A percentile compares a stretch with the other conserved stretches of the same genome.
Conservation (phyloP, 2,888 invertebrate genomes). For the Halictus ligatus region DNA sequence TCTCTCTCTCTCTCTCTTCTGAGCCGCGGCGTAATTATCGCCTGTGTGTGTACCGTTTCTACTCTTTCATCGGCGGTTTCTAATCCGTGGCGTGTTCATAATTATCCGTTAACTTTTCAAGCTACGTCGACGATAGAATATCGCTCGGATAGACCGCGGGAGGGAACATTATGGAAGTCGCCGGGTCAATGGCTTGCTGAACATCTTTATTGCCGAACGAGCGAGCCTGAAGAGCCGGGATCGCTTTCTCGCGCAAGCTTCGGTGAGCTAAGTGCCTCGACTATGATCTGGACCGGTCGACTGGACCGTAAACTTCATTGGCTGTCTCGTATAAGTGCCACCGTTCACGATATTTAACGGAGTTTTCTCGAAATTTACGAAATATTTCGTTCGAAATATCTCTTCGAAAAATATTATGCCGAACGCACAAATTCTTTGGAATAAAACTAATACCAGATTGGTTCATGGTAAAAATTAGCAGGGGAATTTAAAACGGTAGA, state of each 20-base stretch:
- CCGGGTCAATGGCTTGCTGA: constrained; percentile 59
- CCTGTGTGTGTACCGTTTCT: neutral
- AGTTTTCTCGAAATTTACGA: neutral
- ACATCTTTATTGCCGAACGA: constrained; percentile 68
- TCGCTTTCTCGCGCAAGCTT: constrained; percentile 66
- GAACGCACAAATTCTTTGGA: no score
- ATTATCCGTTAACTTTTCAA: constrained; percentile 49
- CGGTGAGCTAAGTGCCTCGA: constrained; percentile 49
- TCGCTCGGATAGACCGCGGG: constrained; percentile 16
- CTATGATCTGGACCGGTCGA: constrained; percentile 35
- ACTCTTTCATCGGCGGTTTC: neutral
- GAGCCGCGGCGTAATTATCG: constrained; percentile 20
- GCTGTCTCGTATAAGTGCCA: neutral
- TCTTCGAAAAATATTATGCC: neutral
- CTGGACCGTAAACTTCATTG: neutral
- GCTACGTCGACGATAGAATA: constrained; percentile 32
- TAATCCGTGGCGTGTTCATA: constrained; percentile 13
- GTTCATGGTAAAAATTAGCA: no score
- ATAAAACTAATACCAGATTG: no score
- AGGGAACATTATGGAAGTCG: constrained; percentile 53
- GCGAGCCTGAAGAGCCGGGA: constrained; percentile 59
- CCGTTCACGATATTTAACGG: neutral
- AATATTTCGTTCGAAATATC: neutral
- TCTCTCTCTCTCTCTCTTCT: neutral
- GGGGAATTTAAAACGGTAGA: no score